Evolutionary conservation across 2,797 vertebrate genomes (phyloP), one percentile per base, ranked within the genome.

Genomic region (Rhinoraja longicauda): DNA sequence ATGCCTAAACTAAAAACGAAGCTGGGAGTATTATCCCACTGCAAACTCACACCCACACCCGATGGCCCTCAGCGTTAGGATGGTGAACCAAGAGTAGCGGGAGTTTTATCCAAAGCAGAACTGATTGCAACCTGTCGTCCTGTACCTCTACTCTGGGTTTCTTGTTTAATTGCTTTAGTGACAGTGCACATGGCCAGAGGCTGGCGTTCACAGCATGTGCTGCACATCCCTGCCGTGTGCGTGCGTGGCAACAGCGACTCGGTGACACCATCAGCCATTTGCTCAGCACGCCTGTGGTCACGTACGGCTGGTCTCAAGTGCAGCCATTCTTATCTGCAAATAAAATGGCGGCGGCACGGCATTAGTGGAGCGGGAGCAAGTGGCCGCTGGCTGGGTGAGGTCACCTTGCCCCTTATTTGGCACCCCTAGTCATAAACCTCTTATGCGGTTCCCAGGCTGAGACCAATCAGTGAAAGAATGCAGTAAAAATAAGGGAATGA

Each of bases 121-220:
- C 21, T 53, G 21, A 82, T 53, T 8, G 10, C 12, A 57, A 57
- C 21, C 45, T 26, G 21, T 3, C 79, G 21, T 3, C 79, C 24
- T 24, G 82, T 79, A 39, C 39, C 81, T 81, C 21, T 0, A 9
- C 81, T 29, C 81, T 59, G 53, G 1, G 8, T 13, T 59, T n/a
- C 12, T n/a, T 84, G 26, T 84, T 57, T 82, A 29, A 82, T 82
- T 82, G 81, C 53, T n/a, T n/a, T 62, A n/a, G 26, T 84, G 81
- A 15, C 24, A 15, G 45, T 6, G 4, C 81, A n/a, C 53, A 62
- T 29, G 12, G 13, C 81, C 57, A 26, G 26, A 62, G 21, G 53
- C 13, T 57, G 53, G 12, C 12, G 6, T 86, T 59, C 24, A 5
- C 17, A 1, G 13, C n/a, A 13, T 77, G 29, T 5, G 5, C n/a